These are phyloP conservation scores for Hippasteria phrygiana DNA, from an alignment of 53 echinoderm and acorn worm species.

Conservation along the genomic window DNA sequence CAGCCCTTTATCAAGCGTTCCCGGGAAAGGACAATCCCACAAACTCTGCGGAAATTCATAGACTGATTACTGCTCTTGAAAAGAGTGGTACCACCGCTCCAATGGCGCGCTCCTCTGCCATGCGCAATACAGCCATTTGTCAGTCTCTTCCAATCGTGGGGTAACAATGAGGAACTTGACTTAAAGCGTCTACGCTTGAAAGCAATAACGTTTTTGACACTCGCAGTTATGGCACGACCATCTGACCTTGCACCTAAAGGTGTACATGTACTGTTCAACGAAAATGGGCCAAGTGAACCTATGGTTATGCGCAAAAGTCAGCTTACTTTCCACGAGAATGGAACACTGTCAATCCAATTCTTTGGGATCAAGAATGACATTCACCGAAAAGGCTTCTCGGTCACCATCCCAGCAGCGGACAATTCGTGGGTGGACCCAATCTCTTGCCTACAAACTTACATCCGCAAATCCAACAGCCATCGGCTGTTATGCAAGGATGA, in stretches of 20 bases:
- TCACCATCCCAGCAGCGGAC: slow-evolving; percentile 48
- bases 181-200: slow-evolving; percentile 47
- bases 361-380: slow-evolving; percentile 66
- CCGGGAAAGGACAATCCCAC: neutral
- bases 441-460: slow-evolving; percentile 13
- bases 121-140: slow-evolving; percentile 67
- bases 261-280: slow-evolving; percentile 23
- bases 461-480: neutral
- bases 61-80: slow-evolving; percentile 36
- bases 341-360: slow-evolving; percentile 43
- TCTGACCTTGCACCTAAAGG: slow-evolving; percentile 67
- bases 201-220: slow-evolving; percentile 59
- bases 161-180: slow-evolving; percentile 39
- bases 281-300: neutral
- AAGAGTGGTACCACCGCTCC: slow-evolving; percentile 44
- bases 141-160: slow-evolving; percentile 50
- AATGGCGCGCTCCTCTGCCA: slow-evolving; percentile 56
- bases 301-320: slow-evolving; percentile 10
- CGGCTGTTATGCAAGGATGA: neutral
- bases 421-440: slow-evolving; percentile 14
- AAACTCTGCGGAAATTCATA: neutral
- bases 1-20: neutral
- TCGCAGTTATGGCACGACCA: slow-evolving; percentile 49
- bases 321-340: slow-evolving; percentile 25
- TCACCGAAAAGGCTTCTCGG: slow-evolving; percentile 51